Evolutionary conservation across 2,113 vertebrate species (phyloP).

Genomic region (Sardina pilchardus): DNA sequence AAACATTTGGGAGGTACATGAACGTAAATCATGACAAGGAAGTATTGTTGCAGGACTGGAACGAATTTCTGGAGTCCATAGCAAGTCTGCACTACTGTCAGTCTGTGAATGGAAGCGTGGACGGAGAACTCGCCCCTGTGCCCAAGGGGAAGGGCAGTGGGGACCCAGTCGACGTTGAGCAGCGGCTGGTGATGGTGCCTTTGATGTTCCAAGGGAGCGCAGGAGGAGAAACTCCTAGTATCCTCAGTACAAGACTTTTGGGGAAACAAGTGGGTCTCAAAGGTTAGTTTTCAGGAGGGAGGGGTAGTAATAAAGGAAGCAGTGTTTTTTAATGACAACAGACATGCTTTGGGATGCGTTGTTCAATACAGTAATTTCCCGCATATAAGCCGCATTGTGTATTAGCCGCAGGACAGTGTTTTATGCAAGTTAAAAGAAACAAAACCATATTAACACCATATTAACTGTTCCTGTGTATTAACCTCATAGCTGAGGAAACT

Average conservation of each 20-base stretch:
- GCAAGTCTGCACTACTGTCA: conserved; percentile 65
- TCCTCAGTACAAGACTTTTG: conserved; percentile 49
- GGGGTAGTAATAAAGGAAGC: background rate
- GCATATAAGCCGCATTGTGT: no score
- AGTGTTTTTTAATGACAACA: no score
- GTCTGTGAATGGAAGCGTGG: conserved; percentile 39
- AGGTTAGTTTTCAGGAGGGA: conserved; percentile 41
- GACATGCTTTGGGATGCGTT: no score
- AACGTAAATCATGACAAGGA: background rate
- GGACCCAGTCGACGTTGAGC: conserved; percentile 37
- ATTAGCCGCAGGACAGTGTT: no score
- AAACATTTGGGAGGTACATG: background rate
- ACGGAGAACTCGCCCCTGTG: conserved; percentile 34
- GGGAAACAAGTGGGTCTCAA: conserved; percentile 64
- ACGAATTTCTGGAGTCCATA: conserved; percentile 65
- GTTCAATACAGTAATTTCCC: no score
- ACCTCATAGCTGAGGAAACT: no score
- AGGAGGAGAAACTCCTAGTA: conserved; percentile 30
- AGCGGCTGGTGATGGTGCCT: conserved; percentile 61
- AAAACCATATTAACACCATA: no score
- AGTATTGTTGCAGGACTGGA: conserved; percentile 70
- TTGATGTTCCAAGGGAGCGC: conserved; percentile 46
- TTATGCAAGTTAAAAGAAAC: no score
- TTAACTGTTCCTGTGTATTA: no score
- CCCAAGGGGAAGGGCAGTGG: conserved; percentile 27